These are phyloP conservation scores for Onychorhynchus coronatus DNA, from an alignment of 2,113 vertebrate species.

Conservation along the genomic window DNA sequence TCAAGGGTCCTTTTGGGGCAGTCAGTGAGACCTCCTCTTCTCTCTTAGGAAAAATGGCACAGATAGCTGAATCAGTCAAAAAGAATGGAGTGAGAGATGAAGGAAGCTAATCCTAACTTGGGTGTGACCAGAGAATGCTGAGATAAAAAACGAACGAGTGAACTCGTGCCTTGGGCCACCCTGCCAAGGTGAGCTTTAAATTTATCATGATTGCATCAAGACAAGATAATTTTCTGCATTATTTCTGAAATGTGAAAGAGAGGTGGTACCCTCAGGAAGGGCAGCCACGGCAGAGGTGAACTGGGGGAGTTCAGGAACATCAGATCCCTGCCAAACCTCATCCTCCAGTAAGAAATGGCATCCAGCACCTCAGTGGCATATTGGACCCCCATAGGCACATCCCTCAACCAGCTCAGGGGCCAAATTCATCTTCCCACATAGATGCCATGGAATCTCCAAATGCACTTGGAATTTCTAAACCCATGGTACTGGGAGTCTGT, in stretches of 20 bases:
- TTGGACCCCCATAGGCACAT: no score
- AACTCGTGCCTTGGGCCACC: neutral
- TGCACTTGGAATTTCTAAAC: neutral
- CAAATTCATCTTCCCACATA: neutral
- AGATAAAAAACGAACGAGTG: neutral
- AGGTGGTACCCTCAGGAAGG: neutral
- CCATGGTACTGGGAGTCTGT: neutral
- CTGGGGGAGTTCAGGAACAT: neutral
- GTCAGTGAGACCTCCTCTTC: neutral
- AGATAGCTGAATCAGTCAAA: neutral
- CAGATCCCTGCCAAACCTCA: neutral
- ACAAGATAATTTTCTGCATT: neutral
- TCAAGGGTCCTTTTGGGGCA: neutral
- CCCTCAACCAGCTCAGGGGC: neutral
- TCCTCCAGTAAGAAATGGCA: neutral
- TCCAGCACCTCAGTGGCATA: neutral
- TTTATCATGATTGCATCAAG: neutral
- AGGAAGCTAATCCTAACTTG: neutral
- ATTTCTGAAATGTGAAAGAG: accelerated
- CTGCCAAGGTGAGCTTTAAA: neutral
- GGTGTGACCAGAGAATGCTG: neutral
- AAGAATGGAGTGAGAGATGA: neutral
- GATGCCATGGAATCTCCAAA: neutral
- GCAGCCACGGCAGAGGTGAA: accelerated
- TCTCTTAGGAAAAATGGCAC: neutral